Percentiles rank a stretch among this genome's conserved stretches.
These are phyloP conservation scores for Pelecanoides urinatrix DNA, from an alignment of 2,113 vertebrate genomes.

Conservation along the genomic window DNA sequence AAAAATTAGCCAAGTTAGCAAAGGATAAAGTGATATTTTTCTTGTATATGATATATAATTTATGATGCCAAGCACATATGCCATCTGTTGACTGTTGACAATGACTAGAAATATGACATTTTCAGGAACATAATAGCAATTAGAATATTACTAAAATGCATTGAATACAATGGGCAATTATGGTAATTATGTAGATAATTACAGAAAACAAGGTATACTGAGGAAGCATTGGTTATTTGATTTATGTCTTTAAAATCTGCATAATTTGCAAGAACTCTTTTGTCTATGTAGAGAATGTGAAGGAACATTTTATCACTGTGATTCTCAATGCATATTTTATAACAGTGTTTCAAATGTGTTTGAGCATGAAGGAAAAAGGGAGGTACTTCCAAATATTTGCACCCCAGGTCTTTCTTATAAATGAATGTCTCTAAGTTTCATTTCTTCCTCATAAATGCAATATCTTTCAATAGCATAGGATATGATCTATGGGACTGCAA, in stretches of 20 bases:
- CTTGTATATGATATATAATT: neutral
- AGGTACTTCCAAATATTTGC: neutral
- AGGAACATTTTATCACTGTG: neutral
- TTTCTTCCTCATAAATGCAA: neutral
- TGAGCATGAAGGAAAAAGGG: neutral
- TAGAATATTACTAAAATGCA: neutral
- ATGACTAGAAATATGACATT: neutral
- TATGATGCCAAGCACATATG: neutral
- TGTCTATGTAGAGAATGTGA: neutral
- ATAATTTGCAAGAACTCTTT: neutral
- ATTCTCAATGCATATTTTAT: neutral
- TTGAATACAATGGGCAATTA: neutral
- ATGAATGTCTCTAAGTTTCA: neutral
- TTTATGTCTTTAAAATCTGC: neutral
- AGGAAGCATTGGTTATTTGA: neutral
- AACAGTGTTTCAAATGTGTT: neutral
- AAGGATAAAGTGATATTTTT: neutral
- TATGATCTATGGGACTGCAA: neutral
- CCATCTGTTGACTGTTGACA: neutral
- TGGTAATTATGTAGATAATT: neutral
- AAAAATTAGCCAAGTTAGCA: neutral
- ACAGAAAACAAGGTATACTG: neutral
- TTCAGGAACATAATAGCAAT: neutral
- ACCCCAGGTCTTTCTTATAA: neutral
- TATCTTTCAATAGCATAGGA: neutral